Evolutionary conservation across 1,140 invertebrate species (phyloP).

Genomic region (Adelges cooleyi): DNA sequence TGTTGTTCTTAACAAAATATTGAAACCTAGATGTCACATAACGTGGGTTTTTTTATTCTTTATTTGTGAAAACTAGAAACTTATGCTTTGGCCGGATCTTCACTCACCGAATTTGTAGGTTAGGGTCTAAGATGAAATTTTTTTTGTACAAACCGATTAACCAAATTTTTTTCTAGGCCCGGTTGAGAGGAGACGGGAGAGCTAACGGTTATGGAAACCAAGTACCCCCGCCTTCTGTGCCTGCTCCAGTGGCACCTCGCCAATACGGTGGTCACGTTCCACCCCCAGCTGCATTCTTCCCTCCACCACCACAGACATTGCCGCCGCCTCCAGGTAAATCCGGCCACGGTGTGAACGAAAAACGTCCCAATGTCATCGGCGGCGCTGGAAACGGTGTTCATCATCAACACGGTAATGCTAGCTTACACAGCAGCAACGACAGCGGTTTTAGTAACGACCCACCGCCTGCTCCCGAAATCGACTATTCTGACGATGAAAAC

Average conservation of each 20-base stretch:
- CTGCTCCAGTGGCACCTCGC: conserved; percentile 33
- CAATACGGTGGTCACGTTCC: background rate
- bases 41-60: too few species aligned
- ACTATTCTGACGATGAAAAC: conserved; percentile 79
- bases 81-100: too few species aligned
- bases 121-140: too few species aligned
- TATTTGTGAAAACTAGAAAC: too few species aligned
- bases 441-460: conserved; percentile 83
- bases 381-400: background rate
- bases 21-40: too few species aligned
- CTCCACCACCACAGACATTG: conserved; percentile 17
- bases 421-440: conserved; percentile 79
- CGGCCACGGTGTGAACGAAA: conserved; percentile 10
- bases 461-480: conserved; percentile 73
- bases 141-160: too few species aligned
- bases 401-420: conserved; percentile 48
- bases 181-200: background rate
- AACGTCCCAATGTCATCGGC: background rate
- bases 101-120: too few species aligned
- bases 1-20: too few species aligned
- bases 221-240: conserved; percentile 32
- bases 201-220: conserved; percentile 18
- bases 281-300: background rate
- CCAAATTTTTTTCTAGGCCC: background rate
- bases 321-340: conserved; percentile 7